These are phyloP conservation scores for Zosterops hypoxanthus DNA, from an alignment of 2,113 vertebrate species.

Conservation along the genomic window DNA sequence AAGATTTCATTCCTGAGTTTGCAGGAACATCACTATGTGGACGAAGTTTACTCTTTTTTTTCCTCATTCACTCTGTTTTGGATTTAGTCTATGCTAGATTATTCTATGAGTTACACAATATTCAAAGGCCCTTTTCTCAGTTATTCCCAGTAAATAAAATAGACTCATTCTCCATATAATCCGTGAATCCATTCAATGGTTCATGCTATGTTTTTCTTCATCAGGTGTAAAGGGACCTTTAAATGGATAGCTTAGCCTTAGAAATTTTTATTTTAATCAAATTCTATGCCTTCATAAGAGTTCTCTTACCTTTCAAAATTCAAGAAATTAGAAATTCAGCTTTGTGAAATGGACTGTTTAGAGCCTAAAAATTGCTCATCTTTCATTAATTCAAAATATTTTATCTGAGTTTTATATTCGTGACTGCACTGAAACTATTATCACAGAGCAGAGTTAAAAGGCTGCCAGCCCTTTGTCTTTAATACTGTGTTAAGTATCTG, in stretches of 20 bases:
- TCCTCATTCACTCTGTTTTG: not conserved
- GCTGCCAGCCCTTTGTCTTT: not conserved
- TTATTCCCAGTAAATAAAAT: not conserved
- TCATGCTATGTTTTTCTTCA: not conserved
- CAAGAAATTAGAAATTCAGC: not conserved
- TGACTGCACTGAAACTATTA: not conserved
- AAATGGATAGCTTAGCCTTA: not conserved
- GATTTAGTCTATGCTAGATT: not conserved
- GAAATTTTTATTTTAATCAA: not conserved
- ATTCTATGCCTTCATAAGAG: not conserved
- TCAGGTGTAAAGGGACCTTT: not conserved
- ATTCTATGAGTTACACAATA: not conserved
- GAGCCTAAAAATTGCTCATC: not conserved
- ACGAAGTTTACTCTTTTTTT: not conserved
- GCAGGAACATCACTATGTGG: not conserved
- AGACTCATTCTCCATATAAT: not conserved
- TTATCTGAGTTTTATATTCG: not conserved
- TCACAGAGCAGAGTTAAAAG: not conserved
- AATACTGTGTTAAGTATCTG: not conserved
- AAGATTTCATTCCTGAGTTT: not conserved
- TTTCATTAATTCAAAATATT: too few relatives aligned
- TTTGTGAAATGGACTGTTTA: not conserved
- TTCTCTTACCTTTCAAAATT: not conserved
- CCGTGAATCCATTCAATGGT: not conserved
- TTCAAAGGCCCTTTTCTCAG: not conserved